Percentiles rank a stretch among this genome's conserved stretches.
Conservation (phyloP, 2,888 invertebrate species). For the Lepeophtheirus nordmannii region DNA sequence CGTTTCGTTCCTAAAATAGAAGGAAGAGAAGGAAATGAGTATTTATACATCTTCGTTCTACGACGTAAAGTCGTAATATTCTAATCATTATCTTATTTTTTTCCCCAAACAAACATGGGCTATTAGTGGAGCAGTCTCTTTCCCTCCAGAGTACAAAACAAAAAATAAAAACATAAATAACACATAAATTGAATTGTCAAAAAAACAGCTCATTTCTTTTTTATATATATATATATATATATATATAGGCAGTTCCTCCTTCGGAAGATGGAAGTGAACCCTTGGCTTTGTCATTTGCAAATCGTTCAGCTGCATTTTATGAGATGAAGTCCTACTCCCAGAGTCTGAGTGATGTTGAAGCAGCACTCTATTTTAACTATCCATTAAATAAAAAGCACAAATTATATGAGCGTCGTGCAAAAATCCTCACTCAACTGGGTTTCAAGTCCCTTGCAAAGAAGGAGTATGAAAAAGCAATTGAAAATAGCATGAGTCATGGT, state of each 20-base stretch:
- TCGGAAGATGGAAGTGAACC: background rate
- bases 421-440: background rate
- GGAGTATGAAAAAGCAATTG: background rate
- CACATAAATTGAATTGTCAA: too few species aligned
- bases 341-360: background rate
- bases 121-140: too few species aligned
- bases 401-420: background rate
- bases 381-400: background rate
- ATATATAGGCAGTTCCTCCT: background rate
- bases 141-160: too few species aligned
- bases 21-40: background rate
- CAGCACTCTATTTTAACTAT: background rate
- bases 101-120: background rate
- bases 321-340: background rate
- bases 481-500: background rate
- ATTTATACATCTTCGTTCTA: background rate
- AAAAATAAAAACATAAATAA: too few species aligned
- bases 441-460: background rate
- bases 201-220: too few species aligned
- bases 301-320: constrained; percentile 4
- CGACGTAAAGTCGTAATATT: background rate
- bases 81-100: background rate
- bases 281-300: background rate
- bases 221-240: too few species aligned
- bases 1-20: background rate